phyloP scores from a whole-genome alignment of 2,888 invertebrate species.

The Hirtodrosophila cameraria region DNA sequence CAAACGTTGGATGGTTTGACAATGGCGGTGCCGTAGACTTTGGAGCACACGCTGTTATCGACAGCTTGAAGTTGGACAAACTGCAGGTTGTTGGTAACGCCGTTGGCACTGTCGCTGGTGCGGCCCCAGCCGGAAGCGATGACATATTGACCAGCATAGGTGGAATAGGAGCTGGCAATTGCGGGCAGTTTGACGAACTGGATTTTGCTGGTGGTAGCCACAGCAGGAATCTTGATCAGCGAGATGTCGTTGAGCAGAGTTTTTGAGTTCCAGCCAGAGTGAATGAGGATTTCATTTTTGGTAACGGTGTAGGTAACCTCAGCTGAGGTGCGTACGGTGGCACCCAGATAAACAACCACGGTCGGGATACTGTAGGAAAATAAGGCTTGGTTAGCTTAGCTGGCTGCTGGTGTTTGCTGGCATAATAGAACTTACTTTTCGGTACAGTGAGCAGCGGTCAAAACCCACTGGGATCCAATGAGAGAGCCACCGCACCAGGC shows the following conservation, averaged over 20 bases:
- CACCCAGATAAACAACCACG: slow-evolving; percentile 68
- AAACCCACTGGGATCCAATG: slow-evolving; percentile 48
- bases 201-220: slow-evolving; percentile 21
- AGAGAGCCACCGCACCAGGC: slow-evolving; percentile 73
- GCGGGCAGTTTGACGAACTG: slow-evolving; percentile 34
- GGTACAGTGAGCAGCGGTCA: slow-evolving; percentile 78
- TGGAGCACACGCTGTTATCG: slow-evolving; percentile 78
- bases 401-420: background rate
- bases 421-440: slow-evolving; percentile 50
- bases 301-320: slow-evolving; percentile 37
- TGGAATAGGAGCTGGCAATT: slow-evolving; percentile 42
- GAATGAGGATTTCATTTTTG: slow-evolving; percentile 71
- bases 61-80: slow-evolving; percentile 57
- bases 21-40: slow-evolving; percentile 79
- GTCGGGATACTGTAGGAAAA: slow-evolving; percentile 45
- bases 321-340: slow-evolving; percentile 68
- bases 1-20: slow-evolving; percentile 61
- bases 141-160: slow-evolving; percentile 31
- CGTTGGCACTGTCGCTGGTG: slow-evolving; percentile 37
- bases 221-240: slow-evolving; percentile 58
- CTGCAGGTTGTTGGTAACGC: slow-evolving; percentile 71
- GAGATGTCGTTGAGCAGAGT: slow-evolving; percentile 70
- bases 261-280: slow-evolving; percentile 72
- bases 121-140: slow-evolving; percentile 75
- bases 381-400: background rate